Evolutionary conservation across 1,140 invertebrate genomes (phyloP), one percentile per base, ranked within the genome.

Genomic region (Scaptomyza hsui): DNA sequence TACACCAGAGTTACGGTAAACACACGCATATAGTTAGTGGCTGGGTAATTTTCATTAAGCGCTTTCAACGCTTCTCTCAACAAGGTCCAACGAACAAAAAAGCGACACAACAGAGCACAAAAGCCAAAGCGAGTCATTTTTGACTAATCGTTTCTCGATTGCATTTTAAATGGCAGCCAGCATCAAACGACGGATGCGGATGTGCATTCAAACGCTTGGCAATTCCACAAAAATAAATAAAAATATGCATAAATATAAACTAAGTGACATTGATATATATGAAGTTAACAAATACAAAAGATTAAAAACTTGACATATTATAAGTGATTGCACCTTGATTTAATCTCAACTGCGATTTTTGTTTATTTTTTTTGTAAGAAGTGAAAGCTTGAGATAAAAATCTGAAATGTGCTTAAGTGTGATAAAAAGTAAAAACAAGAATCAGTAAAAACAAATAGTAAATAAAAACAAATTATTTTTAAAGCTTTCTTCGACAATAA

Each of bases 91-190:
- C 42, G 47, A 16, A 62, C 10, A 37, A 37, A 37, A 3, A 37
- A 18, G 47, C 15, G 4, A 18, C 10, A 35, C 15, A 2, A 18
- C 10, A 35, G 12, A 41, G 15, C 21, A 75, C 13, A 39, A 56
- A 56, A 83, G 70, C 51, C 56, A 78, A 63, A 59, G 61, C 59
- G 56, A 55, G 15, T 47, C 49, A 49, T 82, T 71, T 69, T 75
- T 75, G 63, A 79, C 79, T 85, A 85, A 83, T 85, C 80, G 81
- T 69, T 73, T 69, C 45, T 73, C 76, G 53, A 82, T 82, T 82
- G 78, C 60, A 61, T 70, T 80, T 86, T 45, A 69, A 79, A 79
- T 70, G 75, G 19, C 49, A 60, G 39, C 63, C 49, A 60, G 39
- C 63, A 72, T 73, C 57, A 41, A 79, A 62, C 16, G 41, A 39